These are phyloP conservation scores for Parnassius orleans DNA, from an alignment of 2,888 invertebrate genomes.

Conservation along the genomic window DNA sequence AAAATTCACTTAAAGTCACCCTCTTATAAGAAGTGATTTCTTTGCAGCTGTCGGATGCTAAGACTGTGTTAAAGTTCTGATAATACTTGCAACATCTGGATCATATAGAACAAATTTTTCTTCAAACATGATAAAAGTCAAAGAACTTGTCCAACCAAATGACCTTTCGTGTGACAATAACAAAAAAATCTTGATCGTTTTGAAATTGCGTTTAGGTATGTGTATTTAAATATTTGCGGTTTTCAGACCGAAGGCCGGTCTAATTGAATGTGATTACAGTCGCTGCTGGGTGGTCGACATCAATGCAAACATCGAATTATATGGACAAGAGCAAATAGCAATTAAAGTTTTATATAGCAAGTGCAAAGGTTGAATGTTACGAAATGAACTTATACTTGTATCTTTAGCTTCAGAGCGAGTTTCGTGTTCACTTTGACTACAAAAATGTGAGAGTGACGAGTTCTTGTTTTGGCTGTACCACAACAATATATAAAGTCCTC, in stretches of 20 bases:
- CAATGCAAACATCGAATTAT: slow-evolving; percentile 5
- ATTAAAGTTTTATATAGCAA: background rate
- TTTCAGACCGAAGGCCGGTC: slow-evolving; percentile 15
- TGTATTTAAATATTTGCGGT: slow-evolving; percentile 23
- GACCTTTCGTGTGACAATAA: background rate
- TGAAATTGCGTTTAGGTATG: slow-evolving; percentile 12
- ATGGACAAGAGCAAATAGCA: background rate
- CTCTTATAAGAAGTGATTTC: no score
- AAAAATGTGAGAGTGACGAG: no score
- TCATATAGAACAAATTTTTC: background rate
- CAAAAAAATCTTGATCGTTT: slow-evolving; percentile 3
- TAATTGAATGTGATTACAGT: slow-evolving; percentile 13
- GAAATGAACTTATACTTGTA: no score
- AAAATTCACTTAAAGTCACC: no score
- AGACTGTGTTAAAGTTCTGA: no score
- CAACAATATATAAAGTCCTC: no score
- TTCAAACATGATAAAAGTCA: background rate
- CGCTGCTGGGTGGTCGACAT: background rate
- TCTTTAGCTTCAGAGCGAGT: no score
- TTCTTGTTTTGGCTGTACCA: no score
- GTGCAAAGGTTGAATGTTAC: background rate
- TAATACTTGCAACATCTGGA: no score
- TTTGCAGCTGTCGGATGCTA: no score
- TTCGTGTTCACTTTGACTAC: no score
- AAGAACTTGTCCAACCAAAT: background rate